Conservation (phyloP, 2,797 vertebrate genomes). For the Xerus rutilus region DNA sequence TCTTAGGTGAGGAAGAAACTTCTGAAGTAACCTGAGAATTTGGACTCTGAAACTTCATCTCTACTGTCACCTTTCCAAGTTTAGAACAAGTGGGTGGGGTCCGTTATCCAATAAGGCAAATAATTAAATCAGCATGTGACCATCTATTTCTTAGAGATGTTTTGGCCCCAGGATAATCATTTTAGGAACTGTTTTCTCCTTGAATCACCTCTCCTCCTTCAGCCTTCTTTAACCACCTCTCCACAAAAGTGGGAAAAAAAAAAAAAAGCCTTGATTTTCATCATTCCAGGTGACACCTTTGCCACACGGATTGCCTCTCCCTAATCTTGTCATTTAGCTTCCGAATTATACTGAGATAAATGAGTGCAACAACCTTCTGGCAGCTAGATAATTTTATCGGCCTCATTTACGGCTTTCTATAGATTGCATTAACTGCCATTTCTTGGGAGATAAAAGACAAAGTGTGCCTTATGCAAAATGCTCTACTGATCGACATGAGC, state of each 20-base stretch:
- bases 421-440: slow-evolving; percentile 43
- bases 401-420: slow-evolving; percentile 65
- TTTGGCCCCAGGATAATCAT: background rate
- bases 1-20: background rate
- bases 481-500: background rate
- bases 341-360: slow-evolving; percentile 61
- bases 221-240: background rate
- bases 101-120: background rate
- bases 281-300: slow-evolving; percentile 37
- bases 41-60: background rate
- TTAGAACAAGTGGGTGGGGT: background rate
- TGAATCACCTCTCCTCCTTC: background rate
- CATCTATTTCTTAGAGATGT: background rate
- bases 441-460: slow-evolving; percentile 69
- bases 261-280: slow-evolving; percentile 21
- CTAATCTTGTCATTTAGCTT: slow-evolving; percentile 63
- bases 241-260: background rate
- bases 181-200: slow-evolving; percentile 37
- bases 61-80: background rate
- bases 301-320: background rate
- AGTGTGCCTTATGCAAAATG: slow-evolving; percentile 56
- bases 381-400: slow-evolving; percentile 73
- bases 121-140: background rate
- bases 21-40: background rate
- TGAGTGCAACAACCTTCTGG: slow-evolving; percentile 64